Evolutionary conservation across 2,888 invertebrate genomes (phyloP).

Genomic region (Diabrotica balteata): DNA sequence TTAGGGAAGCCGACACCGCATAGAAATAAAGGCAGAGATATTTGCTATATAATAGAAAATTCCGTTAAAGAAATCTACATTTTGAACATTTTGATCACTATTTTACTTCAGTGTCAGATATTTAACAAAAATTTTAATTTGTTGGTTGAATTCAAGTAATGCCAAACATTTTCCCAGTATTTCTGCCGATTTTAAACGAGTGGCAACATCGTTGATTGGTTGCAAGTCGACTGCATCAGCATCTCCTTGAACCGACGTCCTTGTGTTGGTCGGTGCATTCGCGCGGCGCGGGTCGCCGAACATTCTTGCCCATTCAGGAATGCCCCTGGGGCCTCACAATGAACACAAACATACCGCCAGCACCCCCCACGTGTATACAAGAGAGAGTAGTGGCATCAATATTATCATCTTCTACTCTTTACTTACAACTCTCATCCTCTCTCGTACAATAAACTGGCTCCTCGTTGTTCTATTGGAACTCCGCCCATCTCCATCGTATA

Average conservation of each 20-base stretch:
- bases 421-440: conserved; percentile 5
- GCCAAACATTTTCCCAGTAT: not conserved
- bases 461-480: not conserved
- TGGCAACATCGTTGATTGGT: conserved; percentile 15
- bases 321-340: conserved; percentile 54
- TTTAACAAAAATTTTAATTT: no score
- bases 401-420: conserved; percentile 7
- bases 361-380: conserved; percentile 36
- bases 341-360: conserved; percentile 56
- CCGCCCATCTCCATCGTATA: conserved; percentile 2
- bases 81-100: no score
- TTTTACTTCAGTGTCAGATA: no score
- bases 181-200: not conserved
- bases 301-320: conserved; percentile 55
- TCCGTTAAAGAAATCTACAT: no score
- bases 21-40: no score
- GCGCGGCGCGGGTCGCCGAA: conserved; percentile 54
- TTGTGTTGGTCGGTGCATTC: conserved; percentile 53
- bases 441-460: not conserved
- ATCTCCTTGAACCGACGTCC: conserved; percentile 53
- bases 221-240: conserved; percentile 35
- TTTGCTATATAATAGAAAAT: no score
- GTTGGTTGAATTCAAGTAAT: no score
- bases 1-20: no score
- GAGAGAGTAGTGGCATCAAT: conserved; percentile 1